These are phyloP conservation scores for Dermochelys coriacea DNA, from an alignment of 2,797 vertebrate genomes.

Conservation along the genomic window DNA sequence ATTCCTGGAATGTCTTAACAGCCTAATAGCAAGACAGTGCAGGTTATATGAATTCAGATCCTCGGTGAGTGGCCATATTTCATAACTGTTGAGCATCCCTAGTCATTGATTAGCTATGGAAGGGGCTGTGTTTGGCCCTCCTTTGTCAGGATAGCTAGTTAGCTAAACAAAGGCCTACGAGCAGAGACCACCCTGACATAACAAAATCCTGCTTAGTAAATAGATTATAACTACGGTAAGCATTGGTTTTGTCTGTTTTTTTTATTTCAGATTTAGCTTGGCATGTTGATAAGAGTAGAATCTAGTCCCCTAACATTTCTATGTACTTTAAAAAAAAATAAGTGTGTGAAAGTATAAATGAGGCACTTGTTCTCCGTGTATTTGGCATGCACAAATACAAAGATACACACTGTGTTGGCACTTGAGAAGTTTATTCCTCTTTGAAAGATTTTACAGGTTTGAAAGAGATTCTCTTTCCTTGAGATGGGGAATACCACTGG, in stretches of 20 bases:
- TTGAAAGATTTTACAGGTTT: neutral
- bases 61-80: neutral
- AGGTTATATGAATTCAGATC: neutral
- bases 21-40: neutral
- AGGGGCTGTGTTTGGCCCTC: neutral
- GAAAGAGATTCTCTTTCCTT: neutral
- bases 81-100: neutral
- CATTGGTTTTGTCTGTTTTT: neutral
- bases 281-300: neutral
- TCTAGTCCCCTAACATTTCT: neutral
- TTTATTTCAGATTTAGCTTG: neutral
- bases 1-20: neutral
- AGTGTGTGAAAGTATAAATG: neutral
- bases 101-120: neutral
- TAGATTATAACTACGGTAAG: neutral
- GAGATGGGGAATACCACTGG: neutral
- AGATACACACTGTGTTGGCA: neutral
- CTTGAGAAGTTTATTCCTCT: neutral
- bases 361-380: neutral
- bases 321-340: neutral
- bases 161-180: neutral
- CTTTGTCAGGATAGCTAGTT: neutral
- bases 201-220: neutral
- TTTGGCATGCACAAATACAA: neutral
- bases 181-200: neutral